Conservation (phyloP, 1,140 invertebrate species). For the Choristoneura fumiferana region DNA sequence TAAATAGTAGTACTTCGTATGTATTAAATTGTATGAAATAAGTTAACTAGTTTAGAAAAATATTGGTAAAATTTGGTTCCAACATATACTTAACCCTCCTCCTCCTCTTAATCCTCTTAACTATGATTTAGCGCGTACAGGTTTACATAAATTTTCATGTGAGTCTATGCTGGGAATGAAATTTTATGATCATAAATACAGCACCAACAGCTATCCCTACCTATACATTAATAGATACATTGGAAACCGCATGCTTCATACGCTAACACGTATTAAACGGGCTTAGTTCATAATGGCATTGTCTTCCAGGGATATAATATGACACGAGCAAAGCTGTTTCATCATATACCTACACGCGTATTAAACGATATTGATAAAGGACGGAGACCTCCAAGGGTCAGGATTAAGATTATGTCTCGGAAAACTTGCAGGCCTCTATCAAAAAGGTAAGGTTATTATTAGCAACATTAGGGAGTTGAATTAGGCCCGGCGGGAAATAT, state of each 20-base stretch:
- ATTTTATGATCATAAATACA: too few relatives aligned
- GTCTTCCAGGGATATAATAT: neutral
- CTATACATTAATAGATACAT: too few relatives aligned
- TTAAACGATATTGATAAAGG: slow-evolving; percentile 24
- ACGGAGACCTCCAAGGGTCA: slow-evolving; percentile 25
- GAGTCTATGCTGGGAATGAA: too few relatives aligned
- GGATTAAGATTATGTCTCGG: slow-evolving; percentile 46
- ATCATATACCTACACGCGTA: neutral
- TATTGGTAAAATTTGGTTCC: neutral
- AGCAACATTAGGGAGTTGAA: slow-evolving; percentile 46
- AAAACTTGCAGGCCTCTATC: slow-evolving; percentile 40
- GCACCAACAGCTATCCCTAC: too few relatives aligned
- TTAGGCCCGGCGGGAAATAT: slow-evolving; percentile 32
- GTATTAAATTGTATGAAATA: too few relatives aligned
- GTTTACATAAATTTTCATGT: too few relatives aligned
- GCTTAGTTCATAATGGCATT: neutral
- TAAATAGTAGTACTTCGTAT: too few relatives aligned
- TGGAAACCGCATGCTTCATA: too few relatives aligned
- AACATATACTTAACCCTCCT: too few relatives aligned
- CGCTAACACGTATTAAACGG: neutral
- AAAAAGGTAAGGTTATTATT: slow-evolving; percentile 56
- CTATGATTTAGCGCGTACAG: too few relatives aligned
- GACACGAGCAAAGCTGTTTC: neutral
- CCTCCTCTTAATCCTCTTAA: too few relatives aligned
- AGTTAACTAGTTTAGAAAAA: too few relatives aligned